These are phyloP conservation scores for Falco novaeseelandiae DNA, from an alignment of 2,797 vertebrate species.

Conservation along the genomic window DNA sequence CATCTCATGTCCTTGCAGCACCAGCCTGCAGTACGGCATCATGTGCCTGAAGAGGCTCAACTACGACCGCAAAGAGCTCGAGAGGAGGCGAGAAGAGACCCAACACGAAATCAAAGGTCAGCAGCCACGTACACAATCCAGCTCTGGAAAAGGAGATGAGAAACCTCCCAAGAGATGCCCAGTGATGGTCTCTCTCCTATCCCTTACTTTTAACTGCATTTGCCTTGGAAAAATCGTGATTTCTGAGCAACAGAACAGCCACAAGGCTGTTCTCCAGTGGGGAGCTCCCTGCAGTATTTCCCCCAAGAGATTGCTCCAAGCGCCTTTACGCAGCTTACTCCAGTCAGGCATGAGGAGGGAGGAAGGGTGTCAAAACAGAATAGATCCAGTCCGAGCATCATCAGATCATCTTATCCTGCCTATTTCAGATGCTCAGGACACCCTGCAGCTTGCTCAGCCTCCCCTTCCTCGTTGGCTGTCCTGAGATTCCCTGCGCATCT, in stretches of 20 bases:
- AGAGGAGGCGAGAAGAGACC: slow-evolving; percentile 90
- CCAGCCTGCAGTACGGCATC: slow-evolving; percentile 95
- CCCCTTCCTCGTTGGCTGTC: background rate
- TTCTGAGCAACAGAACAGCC: background rate
- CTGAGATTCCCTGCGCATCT: background rate
- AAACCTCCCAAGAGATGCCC: background rate
- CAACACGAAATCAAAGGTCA: slow-evolving; percentile 94
- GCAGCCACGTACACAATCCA: background rate
- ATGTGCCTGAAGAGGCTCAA: slow-evolving; percentile 98
- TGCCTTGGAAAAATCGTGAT: background rate
- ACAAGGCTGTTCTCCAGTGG: background rate
- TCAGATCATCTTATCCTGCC: background rate
- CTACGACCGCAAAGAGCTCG: slow-evolving; percentile 96
- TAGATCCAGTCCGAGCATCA: background rate
- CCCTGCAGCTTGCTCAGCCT: background rate
- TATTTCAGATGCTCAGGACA: background rate
- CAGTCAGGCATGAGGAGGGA: background rate
- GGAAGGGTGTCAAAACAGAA: background rate
- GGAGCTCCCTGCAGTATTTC: background rate
- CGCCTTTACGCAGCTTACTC: background rate
- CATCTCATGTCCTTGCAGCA: slow-evolving; percentile 73
- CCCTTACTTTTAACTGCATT: background rate
- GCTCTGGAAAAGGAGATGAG: background rate
- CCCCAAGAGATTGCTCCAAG: background rate
- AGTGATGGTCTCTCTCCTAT: background rate